Evolutionary conservation across 2,888 invertebrate species (phyloP).

Genomic region (Strigamia crassipes): DNA sequence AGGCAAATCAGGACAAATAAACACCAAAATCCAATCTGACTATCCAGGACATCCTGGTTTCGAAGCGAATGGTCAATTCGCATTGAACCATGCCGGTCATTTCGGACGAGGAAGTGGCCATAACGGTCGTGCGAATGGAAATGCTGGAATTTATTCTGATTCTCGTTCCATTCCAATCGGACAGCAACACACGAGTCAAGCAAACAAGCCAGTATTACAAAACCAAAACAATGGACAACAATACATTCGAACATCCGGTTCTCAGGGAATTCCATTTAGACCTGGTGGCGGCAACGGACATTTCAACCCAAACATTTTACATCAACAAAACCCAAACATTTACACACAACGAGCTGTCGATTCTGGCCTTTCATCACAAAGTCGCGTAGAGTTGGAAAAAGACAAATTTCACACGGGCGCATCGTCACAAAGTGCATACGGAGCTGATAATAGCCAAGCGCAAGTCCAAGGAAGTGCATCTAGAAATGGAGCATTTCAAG

Average conservation of each 20-base stretch:
- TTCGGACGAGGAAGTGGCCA: not conserved
- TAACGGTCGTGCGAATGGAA: not conserved
- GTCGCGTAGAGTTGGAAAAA: slow-evolving; percentile 22
- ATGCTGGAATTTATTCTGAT: not conserved
- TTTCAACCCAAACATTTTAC: not conserved
- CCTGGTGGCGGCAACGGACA: not conserved
- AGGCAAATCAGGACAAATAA: not conserved
- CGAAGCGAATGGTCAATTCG: slow-evolving; percentile 1
- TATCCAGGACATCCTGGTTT: not conserved
- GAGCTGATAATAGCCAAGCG: slow-evolving; percentile 13
- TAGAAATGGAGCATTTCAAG: slow-evolving; percentile 44
- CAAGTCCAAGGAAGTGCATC: slow-evolving; percentile 47
- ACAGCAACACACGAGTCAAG: not conserved
- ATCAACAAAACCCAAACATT: not conserved
- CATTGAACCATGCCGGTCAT: not conserved
- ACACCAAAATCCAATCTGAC: not conserved
- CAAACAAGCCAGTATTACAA: not conserved
- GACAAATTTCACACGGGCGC: slow-evolving; percentile 20
- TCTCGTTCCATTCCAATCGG: not conserved
- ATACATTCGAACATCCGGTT: not conserved
- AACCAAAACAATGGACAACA: slow-evolving; percentile 1
- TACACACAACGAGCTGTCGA: not conserved
- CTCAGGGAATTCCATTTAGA: not conserved
- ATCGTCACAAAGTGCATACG: slow-evolving; percentile 43
- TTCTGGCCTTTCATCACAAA: slow-evolving; percentile 42